Percentiles rank a stretch among this genome's conserved stretches.
phyloP scores from a whole-genome alignment of 2,113 vertebrate genomes.

The Caranx melampygus region DNA sequence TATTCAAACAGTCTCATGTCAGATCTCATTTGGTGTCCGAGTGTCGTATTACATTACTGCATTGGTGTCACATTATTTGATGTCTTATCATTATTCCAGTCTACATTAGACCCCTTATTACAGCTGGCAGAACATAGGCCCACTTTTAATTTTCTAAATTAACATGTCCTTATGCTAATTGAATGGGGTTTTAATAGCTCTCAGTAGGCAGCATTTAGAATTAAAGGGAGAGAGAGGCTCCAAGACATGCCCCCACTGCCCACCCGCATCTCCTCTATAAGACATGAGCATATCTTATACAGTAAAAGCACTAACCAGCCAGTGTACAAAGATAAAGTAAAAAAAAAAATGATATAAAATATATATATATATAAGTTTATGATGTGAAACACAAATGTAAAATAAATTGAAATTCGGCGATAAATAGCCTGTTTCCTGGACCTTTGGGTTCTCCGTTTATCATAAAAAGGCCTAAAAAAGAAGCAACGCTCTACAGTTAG shows the following conservation, averaged over 20 bases:
- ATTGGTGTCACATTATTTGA: constrained; percentile 49
- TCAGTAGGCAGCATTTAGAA: constrained; percentile 50
- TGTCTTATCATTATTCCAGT: constrained; percentile 65
- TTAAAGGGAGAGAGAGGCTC: constrained; percentile 35
- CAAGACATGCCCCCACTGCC: neutral
- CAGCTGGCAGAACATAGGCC: constrained; percentile 58
- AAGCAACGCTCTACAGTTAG: constrained; percentile 24
- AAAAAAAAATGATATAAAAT: constrained; percentile 12
- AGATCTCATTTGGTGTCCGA: constrained; percentile 51
- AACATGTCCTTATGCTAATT: constrained; percentile 67
- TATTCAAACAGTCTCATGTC: constrained; percentile 13
- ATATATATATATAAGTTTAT: neutral
- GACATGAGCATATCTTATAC: constrained; percentile 18
- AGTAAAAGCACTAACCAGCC: neutral
- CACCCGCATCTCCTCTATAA: constrained; percentile 4
- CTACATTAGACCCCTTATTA: constrained; percentile 57
- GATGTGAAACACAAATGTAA: neutral
- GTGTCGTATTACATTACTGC: constrained; percentile 26
- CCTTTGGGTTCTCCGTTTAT: constrained; percentile 20
- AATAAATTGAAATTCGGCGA: constrained; percentile 20
- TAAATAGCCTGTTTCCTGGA: constrained; percentile 36
- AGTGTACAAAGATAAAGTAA: neutral
- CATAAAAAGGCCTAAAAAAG: constrained; percentile 1
- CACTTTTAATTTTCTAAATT: constrained; percentile 71
- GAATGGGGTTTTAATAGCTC: constrained; percentile 72